These are phyloP conservation scores for Timandra comae DNA, from an alignment of 2,888 invertebrate species.

Conservation along the genomic window DNA sequence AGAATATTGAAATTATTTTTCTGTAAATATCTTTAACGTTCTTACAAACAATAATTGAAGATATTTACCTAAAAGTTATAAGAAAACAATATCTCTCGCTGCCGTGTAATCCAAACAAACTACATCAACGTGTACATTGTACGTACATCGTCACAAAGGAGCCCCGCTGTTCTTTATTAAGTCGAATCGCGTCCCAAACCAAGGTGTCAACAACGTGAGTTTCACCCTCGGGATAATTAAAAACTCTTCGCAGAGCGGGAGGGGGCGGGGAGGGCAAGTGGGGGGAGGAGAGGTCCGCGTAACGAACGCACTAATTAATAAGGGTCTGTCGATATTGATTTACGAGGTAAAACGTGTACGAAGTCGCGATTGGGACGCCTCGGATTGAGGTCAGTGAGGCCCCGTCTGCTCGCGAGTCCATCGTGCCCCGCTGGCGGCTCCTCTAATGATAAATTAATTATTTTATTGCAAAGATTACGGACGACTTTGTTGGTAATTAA, in stretches of 20 bases:
- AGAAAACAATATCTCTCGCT: too few species aligned
- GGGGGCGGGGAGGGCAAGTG: constrained; percentile 12
- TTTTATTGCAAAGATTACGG: too few species aligned
- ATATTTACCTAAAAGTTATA: too few species aligned
- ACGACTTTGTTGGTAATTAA: too few species aligned
- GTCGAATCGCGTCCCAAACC: constrained; percentile 35
- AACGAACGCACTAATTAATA: constrained; percentile 75
- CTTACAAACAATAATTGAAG: too few species aligned
- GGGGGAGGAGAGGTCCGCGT: constrained; percentile 45
- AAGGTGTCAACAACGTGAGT: constrained; percentile 50
- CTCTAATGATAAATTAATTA: too few species aligned
- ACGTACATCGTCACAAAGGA: neutral
- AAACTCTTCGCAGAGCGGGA: constrained; percentile 49
- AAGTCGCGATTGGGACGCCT: constrained; percentile 21
- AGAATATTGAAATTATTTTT: too few species aligned
- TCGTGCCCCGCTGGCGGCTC: too few species aligned
- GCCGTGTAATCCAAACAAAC: too few species aligned
- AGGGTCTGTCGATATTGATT: constrained; percentile 75
- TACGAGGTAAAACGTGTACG: constrained; percentile 60
- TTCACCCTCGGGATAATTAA: constrained; percentile 62
- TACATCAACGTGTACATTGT: neutral
- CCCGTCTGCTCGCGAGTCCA: neutral
- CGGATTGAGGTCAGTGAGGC: constrained; percentile 14
- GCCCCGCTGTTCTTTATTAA: constrained; percentile 8
- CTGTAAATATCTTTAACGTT: too few species aligned